Evolutionary conservation across 2,888 invertebrate genomes (phyloP), one percentile per base, ranked within the genome.

Genomic region (Pachymerium ferrugineum): DNA sequence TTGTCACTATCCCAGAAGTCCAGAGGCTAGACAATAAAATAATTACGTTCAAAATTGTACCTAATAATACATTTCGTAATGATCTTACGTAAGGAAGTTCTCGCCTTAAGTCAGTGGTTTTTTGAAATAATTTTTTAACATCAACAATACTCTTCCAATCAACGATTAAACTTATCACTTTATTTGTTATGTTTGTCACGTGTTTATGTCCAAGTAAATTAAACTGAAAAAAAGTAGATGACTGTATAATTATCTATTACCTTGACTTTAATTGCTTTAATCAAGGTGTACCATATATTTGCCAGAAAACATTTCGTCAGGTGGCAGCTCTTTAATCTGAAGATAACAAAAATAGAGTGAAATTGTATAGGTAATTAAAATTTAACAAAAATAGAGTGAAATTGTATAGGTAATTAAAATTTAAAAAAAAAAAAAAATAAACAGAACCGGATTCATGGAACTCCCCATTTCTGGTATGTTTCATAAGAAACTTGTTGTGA

Each of bases 271-370:
- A n/a, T n/a, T n/a, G n/a, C n/a, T n/a, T n/a, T n/a, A n/a, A n/a
- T n/a, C n/a, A n/a, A n/a, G n/a, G n/a, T n/a, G n/a, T 78, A 82
- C 81, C 79, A 81, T 81, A 76, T 81, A 81, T 72, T 80, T 81
- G 74, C 79, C 80, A 1, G 81, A 80, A 76, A 82, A 82, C 29
- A 79, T 78, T 76, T 82, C 82, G 76, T 82, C 81, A n/a, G 79
- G 79, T 16, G 82, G 82, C 73, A 82, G 78, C 0, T 76, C 62
- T 76, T 79, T 79, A 0, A 81, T 78, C 81, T 82, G 78, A 74
- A 73, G 68, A 73, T 10, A 74, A 62, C 30, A 77, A 33, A 31
- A 70, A 28, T 28, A 19, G 31, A 38, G 12, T n/a, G 12, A 4
- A 38, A 3, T 38, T 4, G n/a, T 47, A 19, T 47, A 47, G n/a